A percentile compares a stretch with the other conserved stretches of the same genome.
phyloP scores from a whole-genome alignment of 2,888 invertebrate species.

The Chrysodeixis includens region DNA sequence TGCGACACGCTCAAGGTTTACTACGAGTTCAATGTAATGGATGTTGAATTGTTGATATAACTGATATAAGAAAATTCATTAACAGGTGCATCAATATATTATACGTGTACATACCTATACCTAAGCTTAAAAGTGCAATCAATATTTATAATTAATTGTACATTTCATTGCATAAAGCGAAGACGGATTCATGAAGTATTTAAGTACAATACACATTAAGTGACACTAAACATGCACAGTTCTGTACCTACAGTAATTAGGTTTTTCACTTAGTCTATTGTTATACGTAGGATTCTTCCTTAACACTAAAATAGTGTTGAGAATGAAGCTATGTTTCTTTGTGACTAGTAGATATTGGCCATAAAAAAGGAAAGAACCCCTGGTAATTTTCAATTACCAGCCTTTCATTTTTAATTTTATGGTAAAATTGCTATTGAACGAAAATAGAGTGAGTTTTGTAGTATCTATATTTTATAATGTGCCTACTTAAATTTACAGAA shows the following conservation, averaged over 20 bases:
- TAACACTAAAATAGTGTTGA: background rate
- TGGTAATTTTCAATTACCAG: too few relatives aligned
- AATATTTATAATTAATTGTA: slow-evolving; percentile 32
- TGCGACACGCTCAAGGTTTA: slow-evolving; percentile 73
- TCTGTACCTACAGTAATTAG: background rate
- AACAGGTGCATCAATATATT: slow-evolving; percentile 34
- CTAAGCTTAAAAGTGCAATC: slow-evolving; percentile 12
- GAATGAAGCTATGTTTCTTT: background rate
- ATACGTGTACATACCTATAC: too few relatives aligned
- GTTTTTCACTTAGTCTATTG: slow-evolving; percentile 34
- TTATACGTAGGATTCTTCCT: slow-evolving; percentile 34
- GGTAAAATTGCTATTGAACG: too few relatives aligned
- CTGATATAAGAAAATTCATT: slow-evolving; percentile 47
- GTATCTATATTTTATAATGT: too few relatives aligned
- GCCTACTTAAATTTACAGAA: too few relatives aligned
- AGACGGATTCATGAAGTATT: slow-evolving; percentile 21
- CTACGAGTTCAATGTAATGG: slow-evolving; percentile 58
- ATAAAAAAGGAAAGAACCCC: too few relatives aligned
- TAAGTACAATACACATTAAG: slow-evolving; percentile 11
- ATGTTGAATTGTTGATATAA: slow-evolving; percentile 61
- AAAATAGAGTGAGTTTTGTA: too few relatives aligned
- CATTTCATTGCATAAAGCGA: slow-evolving; percentile 26
- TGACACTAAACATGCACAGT: background rate
- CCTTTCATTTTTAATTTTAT: too few relatives aligned
- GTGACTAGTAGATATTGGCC: too few relatives aligned